These are phyloP conservation scores for Litocranius walleri DNA, from an alignment of 2,113 vertebrate genomes.

Conservation along the genomic window DNA sequence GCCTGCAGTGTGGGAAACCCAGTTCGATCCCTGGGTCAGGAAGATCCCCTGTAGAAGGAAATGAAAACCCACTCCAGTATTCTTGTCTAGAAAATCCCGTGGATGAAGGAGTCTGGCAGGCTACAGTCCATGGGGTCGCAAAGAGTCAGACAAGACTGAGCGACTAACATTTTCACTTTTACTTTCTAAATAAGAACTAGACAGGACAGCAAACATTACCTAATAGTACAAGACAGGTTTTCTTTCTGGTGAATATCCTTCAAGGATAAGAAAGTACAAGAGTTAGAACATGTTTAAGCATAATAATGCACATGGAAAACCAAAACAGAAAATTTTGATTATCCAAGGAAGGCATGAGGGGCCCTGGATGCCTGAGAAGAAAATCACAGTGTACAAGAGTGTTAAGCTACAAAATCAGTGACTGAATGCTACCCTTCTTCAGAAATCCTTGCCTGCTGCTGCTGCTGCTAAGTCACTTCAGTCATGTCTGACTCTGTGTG, in stretches of 20 bases:
- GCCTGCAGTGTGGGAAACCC: neutral
- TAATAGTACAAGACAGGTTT: neutral
- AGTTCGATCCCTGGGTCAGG: neutral
- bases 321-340: neutral
- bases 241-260: neutral
- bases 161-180: neutral
- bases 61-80: neutral
- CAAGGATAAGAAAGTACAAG: neutral
- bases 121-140: neutral
- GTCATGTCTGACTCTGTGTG: no score
- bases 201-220: neutral
- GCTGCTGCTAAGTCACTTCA: no score
- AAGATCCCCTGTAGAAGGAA: neutral
- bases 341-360: neutral
- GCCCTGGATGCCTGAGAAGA: neutral
- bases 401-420: neutral
- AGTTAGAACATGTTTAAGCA: neutral
- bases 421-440: neutral
- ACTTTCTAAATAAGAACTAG: neutral
- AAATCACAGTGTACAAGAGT: neutral
- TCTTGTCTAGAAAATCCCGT: neutral
- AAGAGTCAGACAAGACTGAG: neutral
- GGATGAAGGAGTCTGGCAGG: neutral
- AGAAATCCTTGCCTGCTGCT: neutral
- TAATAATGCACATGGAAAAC: neutral